phyloP scores from a whole-genome alignment of 2,888 invertebrate genomes.

The Drosophila nr. perissopoda region DNA sequence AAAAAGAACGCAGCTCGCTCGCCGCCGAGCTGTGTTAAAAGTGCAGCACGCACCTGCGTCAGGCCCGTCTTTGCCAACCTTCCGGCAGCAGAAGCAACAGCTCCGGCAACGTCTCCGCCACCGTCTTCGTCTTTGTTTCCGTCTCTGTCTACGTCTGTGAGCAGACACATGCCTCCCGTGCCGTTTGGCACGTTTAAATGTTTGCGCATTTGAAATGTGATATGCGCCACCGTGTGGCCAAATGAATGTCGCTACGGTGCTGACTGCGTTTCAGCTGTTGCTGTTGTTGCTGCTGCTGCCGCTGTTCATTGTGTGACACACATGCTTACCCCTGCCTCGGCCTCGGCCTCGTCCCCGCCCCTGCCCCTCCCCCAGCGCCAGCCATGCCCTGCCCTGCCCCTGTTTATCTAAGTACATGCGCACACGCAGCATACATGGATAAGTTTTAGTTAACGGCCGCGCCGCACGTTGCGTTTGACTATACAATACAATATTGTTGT shows the following conservation, averaged over 20 bases:
- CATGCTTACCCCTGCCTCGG: slow-evolving; percentile 6
- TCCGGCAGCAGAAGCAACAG: slow-evolving; percentile 20
- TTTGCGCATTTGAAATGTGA: slow-evolving; percentile 63
- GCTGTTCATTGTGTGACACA: slow-evolving; percentile 28
- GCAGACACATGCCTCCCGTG: slow-evolving; percentile 15
- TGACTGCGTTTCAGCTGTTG: slow-evolving; percentile 20
- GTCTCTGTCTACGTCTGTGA: neutral
- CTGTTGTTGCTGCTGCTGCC: neutral
- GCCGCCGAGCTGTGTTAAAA: slow-evolving; percentile 4
- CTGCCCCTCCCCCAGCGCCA: neutral
- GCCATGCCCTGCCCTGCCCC: neutral
- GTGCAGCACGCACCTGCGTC: slow-evolving; percentile 44
- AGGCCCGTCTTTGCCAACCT: slow-evolving; percentile 18
- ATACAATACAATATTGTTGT: slow-evolving; percentile 29
- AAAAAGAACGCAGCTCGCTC: neutral
- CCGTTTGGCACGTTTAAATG: slow-evolving; percentile 53
- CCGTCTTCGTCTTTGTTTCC: neutral
- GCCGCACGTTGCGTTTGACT: slow-evolving; percentile 28
- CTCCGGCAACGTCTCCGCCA: slow-evolving; percentile 1
- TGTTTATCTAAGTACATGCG: slow-evolving; percentile 37
- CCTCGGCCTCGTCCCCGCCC: neutral
- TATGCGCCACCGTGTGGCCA: slow-evolving; percentile 28
- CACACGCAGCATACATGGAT: slow-evolving; percentile 38
- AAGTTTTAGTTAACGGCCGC: slow-evolving; percentile 40
- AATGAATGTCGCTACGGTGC: slow-evolving; percentile 29